These are phyloP conservation scores for Empis stercorea DNA, from an alignment of 2,888 invertebrate genomes.

Conservation along the genomic window DNA sequence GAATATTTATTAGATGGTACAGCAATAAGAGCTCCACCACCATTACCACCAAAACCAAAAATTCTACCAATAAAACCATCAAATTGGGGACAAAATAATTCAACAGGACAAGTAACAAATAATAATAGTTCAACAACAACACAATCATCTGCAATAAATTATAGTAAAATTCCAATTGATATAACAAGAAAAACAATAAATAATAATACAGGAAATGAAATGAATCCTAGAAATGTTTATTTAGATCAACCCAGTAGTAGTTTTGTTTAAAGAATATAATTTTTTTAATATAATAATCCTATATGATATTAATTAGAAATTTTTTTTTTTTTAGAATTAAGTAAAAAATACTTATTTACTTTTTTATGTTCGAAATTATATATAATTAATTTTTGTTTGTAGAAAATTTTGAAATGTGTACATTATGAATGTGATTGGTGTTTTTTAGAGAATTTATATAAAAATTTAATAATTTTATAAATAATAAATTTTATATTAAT, in stretches of 20 bases:
- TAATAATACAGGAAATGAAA: conserved; percentile 16
- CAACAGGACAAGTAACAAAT: conserved; percentile 22
- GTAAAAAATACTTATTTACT: not conserved
- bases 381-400: too few species aligned
- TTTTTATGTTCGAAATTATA: too few species aligned
- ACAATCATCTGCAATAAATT: conserved; percentile 10
- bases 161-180: conserved; percentile 20
- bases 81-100: conserved; percentile 38
- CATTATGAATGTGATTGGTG: too few species aligned
- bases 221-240: conserved; percentile 37
- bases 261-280: conserved; percentile 1
- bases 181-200: conserved; percentile 22
- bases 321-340: not conserved
- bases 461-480: too few species aligned
- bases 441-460: too few species aligned
- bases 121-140: conserved; percentile 14
- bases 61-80: conserved; percentile 50
- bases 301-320: not conserved
- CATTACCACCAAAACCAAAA: conserved; percentile 63
- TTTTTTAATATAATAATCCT: not conserved
- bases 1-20: conserved; percentile 4
- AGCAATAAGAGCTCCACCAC: conserved; percentile 43
- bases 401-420: too few species aligned
- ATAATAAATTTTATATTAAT: too few species aligned
- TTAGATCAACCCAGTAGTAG: conserved; percentile 49